Conservation (phyloP, 2,888 invertebrate genomes). For the Bombylius discolor region DNA sequence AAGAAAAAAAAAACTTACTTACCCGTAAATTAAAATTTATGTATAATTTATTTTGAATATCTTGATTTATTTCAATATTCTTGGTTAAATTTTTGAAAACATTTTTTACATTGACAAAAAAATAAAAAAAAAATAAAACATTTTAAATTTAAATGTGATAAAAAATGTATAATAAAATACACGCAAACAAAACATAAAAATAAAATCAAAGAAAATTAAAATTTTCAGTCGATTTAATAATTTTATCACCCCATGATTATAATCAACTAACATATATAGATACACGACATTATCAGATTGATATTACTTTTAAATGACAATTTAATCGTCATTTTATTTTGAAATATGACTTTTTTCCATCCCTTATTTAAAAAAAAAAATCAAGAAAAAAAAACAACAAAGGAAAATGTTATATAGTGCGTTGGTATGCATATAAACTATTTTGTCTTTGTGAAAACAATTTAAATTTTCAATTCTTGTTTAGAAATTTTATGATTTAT, state of each 20-base stretch:
- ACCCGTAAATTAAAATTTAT: too few relatives aligned
- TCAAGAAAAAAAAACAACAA: too few relatives aligned
- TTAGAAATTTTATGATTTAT: too few relatives aligned
- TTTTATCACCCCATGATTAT: background rate
- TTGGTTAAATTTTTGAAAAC: too few relatives aligned
- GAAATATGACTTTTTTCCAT: background rate
- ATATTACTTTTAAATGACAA: background rate
- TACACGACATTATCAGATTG: background rate
- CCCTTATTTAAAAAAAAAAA: background rate
- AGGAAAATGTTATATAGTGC: too few relatives aligned
- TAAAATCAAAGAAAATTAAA: background rate
- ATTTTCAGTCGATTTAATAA: background rate
- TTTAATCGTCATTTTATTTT: background rate
- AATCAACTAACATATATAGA: background rate
- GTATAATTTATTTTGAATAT: too few relatives aligned
- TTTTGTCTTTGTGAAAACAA: too few relatives aligned
- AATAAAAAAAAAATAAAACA: background rate
- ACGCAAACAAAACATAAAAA: too few relatives aligned
- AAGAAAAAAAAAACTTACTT: too few relatives aligned
- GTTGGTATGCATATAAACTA: too few relatives aligned
- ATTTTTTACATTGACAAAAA: background rate
- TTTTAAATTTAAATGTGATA: background rate
- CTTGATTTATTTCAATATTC: too few relatives aligned
- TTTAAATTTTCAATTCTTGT: too few relatives aligned
- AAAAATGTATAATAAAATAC: background rate